phyloP scores from a whole-genome alignment of 2,888 invertebrate genomes.

The Cenopis cana region DNA sequence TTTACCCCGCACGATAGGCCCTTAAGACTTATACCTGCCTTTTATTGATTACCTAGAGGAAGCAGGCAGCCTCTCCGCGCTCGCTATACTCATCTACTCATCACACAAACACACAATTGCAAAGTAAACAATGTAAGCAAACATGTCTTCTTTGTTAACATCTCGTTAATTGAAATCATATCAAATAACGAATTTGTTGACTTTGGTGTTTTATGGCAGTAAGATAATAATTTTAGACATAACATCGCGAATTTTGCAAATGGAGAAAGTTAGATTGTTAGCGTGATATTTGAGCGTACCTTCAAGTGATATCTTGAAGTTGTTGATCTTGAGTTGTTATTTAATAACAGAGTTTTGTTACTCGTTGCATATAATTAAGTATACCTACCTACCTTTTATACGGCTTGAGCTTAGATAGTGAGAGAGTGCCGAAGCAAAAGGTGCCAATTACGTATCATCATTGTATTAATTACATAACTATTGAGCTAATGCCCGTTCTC shows the following conservation, averaged over 20 bases:
- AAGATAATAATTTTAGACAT: constrained; percentile 1
- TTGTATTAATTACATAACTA: too few relatives aligned
- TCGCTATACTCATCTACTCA: not conserved
- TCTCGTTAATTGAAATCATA: not conserved
- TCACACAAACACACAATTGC: not conserved
- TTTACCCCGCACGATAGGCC: too few relatives aligned
- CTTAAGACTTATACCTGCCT: too few relatives aligned
- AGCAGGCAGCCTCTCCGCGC: too few relatives aligned
- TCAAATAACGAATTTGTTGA: not conserved
- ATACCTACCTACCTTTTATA: not conserved
- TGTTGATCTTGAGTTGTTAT: not conserved
- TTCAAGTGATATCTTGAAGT: not conserved
- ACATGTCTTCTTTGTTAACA: not conserved
- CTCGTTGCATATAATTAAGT: not conserved
- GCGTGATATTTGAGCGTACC: not conserved
- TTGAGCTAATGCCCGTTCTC: not conserved
- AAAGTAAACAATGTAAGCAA: not conserved
- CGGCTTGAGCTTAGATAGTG: not conserved
- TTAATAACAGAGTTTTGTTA: not conserved
- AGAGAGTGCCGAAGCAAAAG: not conserved
- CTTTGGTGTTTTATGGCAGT: not conserved
- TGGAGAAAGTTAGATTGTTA: not conserved
- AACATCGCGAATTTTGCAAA: constrained; percentile 1
- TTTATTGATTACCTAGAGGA: too few relatives aligned
- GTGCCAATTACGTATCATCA: not conserved